phyloP scores from a whole-genome alignment of 2,797 vertebrate species.

The Gambelia wislizenii region DNA sequence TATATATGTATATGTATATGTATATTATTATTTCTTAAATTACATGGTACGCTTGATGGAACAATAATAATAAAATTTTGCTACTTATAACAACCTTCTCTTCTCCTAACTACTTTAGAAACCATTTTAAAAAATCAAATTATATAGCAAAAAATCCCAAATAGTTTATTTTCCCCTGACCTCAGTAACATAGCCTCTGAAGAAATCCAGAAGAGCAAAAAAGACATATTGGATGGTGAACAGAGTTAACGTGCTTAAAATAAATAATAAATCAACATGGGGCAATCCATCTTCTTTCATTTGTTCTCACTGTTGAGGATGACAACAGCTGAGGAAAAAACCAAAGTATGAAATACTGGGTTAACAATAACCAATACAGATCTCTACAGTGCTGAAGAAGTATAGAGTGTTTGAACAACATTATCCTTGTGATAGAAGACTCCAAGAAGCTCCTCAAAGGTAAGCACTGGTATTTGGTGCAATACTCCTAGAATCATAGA shows the following conservation, averaged over 20 bases:
- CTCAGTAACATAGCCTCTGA: background rate
- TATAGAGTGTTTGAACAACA: background rate
- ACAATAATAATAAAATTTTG: background rate
- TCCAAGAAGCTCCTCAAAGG: background rate
- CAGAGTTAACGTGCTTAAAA: background rate
- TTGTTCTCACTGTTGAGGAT: background rate
- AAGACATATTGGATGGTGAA: background rate
- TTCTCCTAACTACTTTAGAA: background rate
- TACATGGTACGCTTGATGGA: background rate
- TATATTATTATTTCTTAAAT: background rate
- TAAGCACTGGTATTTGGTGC: background rate
- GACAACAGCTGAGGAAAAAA: background rate
- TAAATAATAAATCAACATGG: background rate
- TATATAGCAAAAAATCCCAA: too few species aligned
- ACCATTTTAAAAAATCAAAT: too few species aligned
- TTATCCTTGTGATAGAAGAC: background rate
- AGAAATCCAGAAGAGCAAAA: background rate
- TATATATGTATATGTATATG: too few species aligned
- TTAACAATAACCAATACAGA: background rate
- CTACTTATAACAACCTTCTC: too few species aligned
- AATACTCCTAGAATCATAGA: constrained; percentile 12
- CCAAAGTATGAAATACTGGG: background rate
- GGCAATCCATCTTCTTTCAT: background rate
- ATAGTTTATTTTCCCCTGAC: too few species aligned
- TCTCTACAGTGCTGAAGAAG: background rate